Base-by-base conservation (phyloP, 1,140 invertebrate genomes). In the Drosophila pachea region DNA sequence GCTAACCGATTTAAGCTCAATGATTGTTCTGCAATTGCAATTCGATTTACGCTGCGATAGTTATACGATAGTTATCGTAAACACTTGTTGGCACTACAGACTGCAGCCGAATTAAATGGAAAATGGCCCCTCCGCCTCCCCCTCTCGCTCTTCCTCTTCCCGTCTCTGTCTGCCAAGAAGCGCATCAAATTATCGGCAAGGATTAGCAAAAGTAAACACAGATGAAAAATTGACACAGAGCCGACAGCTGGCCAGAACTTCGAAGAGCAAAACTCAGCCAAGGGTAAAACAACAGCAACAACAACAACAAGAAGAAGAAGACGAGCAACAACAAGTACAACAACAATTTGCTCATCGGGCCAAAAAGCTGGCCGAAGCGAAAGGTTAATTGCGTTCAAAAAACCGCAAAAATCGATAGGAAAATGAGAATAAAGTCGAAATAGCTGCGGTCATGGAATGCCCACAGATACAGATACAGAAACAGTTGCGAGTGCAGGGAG, bases 331-430 rank as follows among this genome's bases (percentile, higher is more conserved):
- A 38, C 16, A 40, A 53, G 11, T 33, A 55, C 53, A 33, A 66
- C 35, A 56, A 62, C 56, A 33, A 68, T 54, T 54, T 55, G 31
- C 54, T 67, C 53, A 72, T 72, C 58, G 50, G 58, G 54, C 36
- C 63, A 63, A 62, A 74, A 65, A 66, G 43, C 54, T 71, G 48
- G 31, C 32, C 38, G 42, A 53, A 54, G 16, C 40, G 42, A 64
- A 60, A 55, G 49, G 69, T 68, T 73, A 74, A 73, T 73, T 68
- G 73, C 47, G 69, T 73, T 74, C 43, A 54, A 73, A 72, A 72
- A 74, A 73, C 73, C 73, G 43, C 73, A 73, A 69, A 75, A 73
- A 75, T 75, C 73, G 60, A 75, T 75, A 64, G 65, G 60, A 64
- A 69, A 75, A 75, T 73, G 70, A 64, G 68, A 69, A 73, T 75